Evolutionary conservation across 2,797 vertebrate genomes (phyloP).

Genomic region (Poecilia wingei): DNA sequence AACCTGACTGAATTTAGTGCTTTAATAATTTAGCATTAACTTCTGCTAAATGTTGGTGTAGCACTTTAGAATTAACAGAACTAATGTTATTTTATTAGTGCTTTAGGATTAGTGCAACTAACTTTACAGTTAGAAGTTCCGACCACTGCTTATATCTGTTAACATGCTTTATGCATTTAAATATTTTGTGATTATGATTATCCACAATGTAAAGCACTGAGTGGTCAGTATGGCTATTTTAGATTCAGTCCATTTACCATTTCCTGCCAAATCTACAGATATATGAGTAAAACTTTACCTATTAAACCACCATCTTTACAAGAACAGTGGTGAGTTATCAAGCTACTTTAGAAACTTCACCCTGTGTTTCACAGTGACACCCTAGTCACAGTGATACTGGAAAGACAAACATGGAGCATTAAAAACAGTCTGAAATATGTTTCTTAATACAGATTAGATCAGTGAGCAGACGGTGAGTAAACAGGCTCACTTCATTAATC

Average conservation of each 20-base stretch:
- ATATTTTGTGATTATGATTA: background rate
- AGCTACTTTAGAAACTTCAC: background rate
- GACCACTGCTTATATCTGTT: too few relatives aligned
- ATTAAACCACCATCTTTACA: background rate
- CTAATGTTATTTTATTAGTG: too few relatives aligned
- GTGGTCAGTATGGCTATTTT: background rate
- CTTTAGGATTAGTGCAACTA: too few relatives aligned
- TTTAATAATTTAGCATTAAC: too few relatives aligned
- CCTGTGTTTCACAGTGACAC: background rate
- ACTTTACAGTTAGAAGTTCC: background rate
- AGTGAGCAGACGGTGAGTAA: background rate
- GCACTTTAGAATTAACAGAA: too few relatives aligned
- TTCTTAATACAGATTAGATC: background rate
- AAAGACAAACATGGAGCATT: background rate
- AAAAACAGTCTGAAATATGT: background rate
- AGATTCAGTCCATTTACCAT: background rate
- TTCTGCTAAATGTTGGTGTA: too few relatives aligned
- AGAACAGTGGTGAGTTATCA: background rate
- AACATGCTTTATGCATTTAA: too few relatives aligned
- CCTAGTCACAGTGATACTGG: background rate
- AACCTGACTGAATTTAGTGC: too few relatives aligned
- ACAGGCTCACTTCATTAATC: background rate
- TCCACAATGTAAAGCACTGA: background rate
- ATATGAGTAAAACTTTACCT: background rate
- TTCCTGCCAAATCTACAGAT: background rate